Conservation (phyloP, 2,888 invertebrate genomes). For the Iphiclides podalirius region DNA sequence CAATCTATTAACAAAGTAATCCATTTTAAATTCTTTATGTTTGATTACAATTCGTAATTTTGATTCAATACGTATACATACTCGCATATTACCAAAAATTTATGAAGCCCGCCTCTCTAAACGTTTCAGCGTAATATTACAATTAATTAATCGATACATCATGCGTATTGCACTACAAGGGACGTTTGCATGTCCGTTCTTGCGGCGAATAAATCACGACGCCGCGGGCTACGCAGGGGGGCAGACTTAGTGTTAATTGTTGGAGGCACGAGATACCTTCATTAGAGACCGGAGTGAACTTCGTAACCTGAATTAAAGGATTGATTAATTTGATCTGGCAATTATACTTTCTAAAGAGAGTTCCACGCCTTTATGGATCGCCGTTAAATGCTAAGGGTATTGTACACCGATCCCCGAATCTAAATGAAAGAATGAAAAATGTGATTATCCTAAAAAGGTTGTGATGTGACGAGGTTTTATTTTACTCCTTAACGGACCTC, state of each 20-base stretch:
- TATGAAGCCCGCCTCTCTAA: no score
- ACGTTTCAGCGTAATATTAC: neutral
- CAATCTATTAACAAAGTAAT: no score
- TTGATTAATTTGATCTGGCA: conserved; percentile 10
- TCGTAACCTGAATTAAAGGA: conserved; percentile 4
- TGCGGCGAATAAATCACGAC: conserved; percentile 17
- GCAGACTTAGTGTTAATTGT: conserved; percentile 20
- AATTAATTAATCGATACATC: conserved; percentile 22
- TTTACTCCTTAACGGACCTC: no score
- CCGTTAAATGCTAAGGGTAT: no score
- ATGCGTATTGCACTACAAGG: conserved; percentile 12
- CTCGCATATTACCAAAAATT: no score
- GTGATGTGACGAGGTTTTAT: no score
- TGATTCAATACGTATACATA: no score
- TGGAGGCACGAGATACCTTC: conserved; percentile 18
- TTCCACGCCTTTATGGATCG: neutral
- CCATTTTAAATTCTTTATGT: no score
- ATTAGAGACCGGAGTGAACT: conserved; percentile 10
- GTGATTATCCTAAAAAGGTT: no score
- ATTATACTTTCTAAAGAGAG: conserved; percentile 4
- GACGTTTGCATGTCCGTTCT: conserved; percentile 13
- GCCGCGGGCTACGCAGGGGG: conserved; percentile 12
- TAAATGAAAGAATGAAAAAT: no score
- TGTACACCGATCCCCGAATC: no score
- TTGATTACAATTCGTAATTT: no score